Evolutionary conservation across 2,797 vertebrate species (phyloP).

Genomic region (Heterohyrax brucei): DNA sequence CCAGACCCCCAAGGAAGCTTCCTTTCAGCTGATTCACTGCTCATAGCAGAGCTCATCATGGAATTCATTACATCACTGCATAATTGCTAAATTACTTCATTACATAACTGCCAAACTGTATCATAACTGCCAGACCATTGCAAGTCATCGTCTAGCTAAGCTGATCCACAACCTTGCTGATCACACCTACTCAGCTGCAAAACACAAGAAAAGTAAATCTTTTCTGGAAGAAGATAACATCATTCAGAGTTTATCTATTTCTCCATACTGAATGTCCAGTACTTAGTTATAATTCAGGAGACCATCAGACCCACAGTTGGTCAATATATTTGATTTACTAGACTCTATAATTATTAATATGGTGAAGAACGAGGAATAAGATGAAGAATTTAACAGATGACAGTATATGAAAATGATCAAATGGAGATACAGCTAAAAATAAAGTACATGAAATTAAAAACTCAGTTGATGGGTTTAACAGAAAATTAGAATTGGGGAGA

Average conservation of each 20-base stretch:
- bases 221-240: background rate
- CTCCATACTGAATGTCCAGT: background rate
- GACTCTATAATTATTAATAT: background rate
- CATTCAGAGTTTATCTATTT: slow-evolving; percentile 49
- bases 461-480: background rate
- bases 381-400: slow-evolving; percentile 16
- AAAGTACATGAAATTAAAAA: background rate
- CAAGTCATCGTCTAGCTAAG: too few species aligned
- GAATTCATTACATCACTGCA: too few species aligned
- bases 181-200: background rate
- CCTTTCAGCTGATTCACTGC: too few species aligned
- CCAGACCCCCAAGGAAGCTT: too few species aligned
- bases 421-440: background rate
- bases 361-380: background rate
- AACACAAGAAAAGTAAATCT: background rate
- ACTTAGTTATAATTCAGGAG: slow-evolving; percentile 9
- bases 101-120: too few species aligned
- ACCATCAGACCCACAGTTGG: background rate
- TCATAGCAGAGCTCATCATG: too few species aligned
- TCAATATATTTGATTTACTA: slow-evolving; percentile 37
- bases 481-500: slow-evolving; percentile 1
- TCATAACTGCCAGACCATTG: too few species aligned
- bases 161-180: too few species aligned
- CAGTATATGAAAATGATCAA: background rate
- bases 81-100: too few species aligned